phyloP scores from a whole-genome alignment of 2,113 vertebrate genomes.

The Uropsilus gracilis region DNA sequence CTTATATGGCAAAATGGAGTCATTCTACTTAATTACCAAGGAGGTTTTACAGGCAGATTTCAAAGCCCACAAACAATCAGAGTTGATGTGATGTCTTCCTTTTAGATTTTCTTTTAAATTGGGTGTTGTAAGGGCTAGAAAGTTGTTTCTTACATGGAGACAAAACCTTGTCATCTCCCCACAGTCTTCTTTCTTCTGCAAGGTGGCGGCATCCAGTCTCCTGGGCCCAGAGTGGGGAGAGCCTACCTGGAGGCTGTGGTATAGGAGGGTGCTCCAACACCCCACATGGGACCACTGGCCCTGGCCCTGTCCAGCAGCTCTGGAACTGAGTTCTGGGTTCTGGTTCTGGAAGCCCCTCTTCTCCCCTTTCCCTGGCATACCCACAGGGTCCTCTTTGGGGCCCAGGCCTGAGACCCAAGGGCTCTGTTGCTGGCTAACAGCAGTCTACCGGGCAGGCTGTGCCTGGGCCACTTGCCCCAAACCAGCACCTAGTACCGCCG shows the following conservation, averaged over 20 bases:
- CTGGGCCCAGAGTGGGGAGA: background rate
- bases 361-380: background rate
- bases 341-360: background rate
- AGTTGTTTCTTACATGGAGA: background rate
- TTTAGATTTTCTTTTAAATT: constrained; percentile 42
- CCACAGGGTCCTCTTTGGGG: background rate
- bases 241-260: background rate
- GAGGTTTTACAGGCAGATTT: constrained; percentile 61
- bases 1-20: constrained; percentile 74
- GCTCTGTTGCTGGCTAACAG: background rate
- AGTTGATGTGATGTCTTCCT: constrained; percentile 28
- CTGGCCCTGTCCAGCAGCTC: background rate
- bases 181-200: background rate
- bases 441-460: background rate
- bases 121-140: background rate
- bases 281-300: no score
- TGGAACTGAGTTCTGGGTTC: background rate
- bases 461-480: background rate
- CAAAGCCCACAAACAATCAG: constrained; percentile 52
- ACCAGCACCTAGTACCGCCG: background rate
- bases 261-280: background rate
- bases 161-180: background rate
- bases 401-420: background rate
- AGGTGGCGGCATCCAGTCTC: background rate
- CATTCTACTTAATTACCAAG: constrained; percentile 68